Evolutionary conservation across 2,888 invertebrate species (phyloP).

Genomic region (Eupithecia abbreviata): DNA sequence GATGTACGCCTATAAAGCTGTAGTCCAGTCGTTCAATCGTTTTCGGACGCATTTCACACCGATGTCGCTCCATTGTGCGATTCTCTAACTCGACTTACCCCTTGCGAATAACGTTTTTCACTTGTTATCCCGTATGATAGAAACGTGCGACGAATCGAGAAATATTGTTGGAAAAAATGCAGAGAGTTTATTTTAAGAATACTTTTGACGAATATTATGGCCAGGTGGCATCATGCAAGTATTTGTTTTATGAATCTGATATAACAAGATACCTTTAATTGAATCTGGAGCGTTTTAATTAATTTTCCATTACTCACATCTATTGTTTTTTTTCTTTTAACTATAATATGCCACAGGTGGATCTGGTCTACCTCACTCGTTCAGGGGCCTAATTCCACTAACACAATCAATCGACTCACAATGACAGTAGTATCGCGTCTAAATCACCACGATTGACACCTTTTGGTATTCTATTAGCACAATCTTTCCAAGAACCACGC

Average conservation of each 20-base stretch:
- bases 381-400: no score
- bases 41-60: slow-evolving; percentile 30
- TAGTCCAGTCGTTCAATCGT: slow-evolving; percentile 14
- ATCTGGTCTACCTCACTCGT: no score
- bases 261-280: no score
- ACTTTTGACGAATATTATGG: background rate
- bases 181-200: background rate
- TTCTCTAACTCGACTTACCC: slow-evolving; percentile 55
- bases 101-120: slow-evolving; percentile 59
- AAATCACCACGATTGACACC: no score
- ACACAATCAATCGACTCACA: no score
- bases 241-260: background rate
- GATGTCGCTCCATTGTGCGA: slow-evolving; percentile 43
- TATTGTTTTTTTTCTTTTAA: background rate
- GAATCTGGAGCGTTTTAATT: background rate
- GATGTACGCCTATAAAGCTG: background rate
- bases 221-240: background rate
- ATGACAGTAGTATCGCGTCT: no score
- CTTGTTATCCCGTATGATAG: slow-evolving; percentile 66
- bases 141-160: slow-evolving; percentile 59
- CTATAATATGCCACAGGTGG: no score
- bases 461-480: no score
- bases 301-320: background rate
- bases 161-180: slow-evolving; percentile 37
- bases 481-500: no score